Base-by-base conservation (phyloP, 1,140 invertebrate genomes). In the Conopomorpha cramerella region DNA sequence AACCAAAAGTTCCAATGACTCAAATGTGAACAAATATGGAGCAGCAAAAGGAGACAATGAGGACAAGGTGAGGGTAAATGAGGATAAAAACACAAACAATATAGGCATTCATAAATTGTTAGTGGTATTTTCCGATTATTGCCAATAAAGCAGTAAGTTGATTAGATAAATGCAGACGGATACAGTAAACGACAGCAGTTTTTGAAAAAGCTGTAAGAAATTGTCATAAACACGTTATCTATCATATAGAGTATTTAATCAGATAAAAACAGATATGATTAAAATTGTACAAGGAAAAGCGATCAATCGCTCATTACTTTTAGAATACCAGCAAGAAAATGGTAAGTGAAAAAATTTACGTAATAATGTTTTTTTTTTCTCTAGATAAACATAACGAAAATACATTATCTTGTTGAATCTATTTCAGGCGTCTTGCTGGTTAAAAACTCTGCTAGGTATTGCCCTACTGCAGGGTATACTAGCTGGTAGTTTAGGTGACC, bases 351-450 rank as follows among this genome's bases (percentile, higher is more conserved):
- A 30, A 13, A 34, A 34, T 34, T 34, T 11, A 12, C 3, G 28
- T 15, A 30, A 13, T 10, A 2, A 3, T 36, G 28, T 34, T 30
- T 16, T 37, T 29, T 16, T 41, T 16, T 35, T 16, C 15, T 11
- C 14, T 14, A 12, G 11, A 19, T 31, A 39, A 14, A 32, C 10
- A 30, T 32, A 34, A 28, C 37, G 15, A 18, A 23, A 4, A 38
- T 7, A 2, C 10, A 14, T 39, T 41, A n/a, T n/a, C n/a, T n/a
- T n/a, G n/a, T n/a, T n/a, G n/a, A n/a, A n/a, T 36, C 8, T 35
- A 11, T 43, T 47, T 16, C 31, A 70, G 64, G 47, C 31, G 7
- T 23, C 16, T 17, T 49, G 53, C 52, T 70, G 62, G 62, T 51
- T 59, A 14, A 34, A 19, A 10, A 30, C 70, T 7, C 8, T 62